Evolutionary conservation across 2,797 vertebrate species (phyloP).

Genomic region (Morelia viridis): DNA sequence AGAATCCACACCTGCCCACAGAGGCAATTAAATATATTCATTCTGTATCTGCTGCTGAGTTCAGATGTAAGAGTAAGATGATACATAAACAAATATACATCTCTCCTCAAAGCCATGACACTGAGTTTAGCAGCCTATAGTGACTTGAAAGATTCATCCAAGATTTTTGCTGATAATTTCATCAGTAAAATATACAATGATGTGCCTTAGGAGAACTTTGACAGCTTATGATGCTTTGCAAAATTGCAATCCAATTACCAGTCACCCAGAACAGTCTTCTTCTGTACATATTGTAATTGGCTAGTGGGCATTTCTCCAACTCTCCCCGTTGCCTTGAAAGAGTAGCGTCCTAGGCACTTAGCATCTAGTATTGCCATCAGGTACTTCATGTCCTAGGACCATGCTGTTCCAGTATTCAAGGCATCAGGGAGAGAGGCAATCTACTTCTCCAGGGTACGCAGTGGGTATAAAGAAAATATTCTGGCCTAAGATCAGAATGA

Average conservation of each 20-base stretch:
- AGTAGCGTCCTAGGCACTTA: background rate
- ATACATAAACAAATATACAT: background rate
- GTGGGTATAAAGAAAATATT: background rate
- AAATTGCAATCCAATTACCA: background rate
- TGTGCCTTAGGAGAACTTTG: background rate
- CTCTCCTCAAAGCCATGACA: background rate
- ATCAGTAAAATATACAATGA: background rate
- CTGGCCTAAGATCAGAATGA: background rate
- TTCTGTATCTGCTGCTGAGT: background rate
- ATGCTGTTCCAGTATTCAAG: background rate
- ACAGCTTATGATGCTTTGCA: background rate
- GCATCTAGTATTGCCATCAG: background rate
- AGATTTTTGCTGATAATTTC: background rate
- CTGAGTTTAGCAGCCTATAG: background rate
- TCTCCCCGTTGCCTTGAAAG: background rate
- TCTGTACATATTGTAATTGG: background rate
- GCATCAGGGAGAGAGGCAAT: background rate
- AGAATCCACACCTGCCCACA: background rate
- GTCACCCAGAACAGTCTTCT: background rate
- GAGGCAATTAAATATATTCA: background rate
- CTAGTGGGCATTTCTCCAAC: background rate
- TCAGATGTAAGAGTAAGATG: background rate
- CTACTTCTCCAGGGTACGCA: background rate
- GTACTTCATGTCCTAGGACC: background rate
- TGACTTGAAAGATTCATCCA: background rate